Conservation (phyloP, 2,797 vertebrate species). For the Poliocrania exsul region DNA sequence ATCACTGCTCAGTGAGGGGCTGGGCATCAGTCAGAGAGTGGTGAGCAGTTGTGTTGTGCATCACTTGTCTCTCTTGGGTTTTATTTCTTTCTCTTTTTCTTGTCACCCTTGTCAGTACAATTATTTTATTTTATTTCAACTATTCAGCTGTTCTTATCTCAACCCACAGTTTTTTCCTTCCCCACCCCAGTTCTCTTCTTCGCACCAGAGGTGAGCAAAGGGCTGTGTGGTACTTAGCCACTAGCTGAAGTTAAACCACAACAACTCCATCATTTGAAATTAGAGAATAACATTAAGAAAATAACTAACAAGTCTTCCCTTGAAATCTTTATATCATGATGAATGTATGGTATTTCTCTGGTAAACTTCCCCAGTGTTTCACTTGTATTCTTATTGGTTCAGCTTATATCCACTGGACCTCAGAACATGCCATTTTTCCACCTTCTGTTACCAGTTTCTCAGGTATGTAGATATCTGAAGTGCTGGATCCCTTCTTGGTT, state of each 20-base stretch:
- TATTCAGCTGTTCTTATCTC: background rate
- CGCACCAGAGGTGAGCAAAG: background rate
- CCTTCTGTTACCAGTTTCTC: background rate
- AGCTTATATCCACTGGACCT: background rate
- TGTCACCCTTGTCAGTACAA: background rate
- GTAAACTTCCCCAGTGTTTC: background rate
- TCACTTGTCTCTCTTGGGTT: background rate
- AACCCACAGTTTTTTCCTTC: background rate
- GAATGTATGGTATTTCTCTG: background rate
- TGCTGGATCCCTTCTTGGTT: background rate
- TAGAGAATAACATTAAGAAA: background rate
- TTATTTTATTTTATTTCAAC: background rate
- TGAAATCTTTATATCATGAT: background rate
- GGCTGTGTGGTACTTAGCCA: accelerated
- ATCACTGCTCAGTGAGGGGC: background rate
- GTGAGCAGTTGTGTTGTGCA: accelerated
- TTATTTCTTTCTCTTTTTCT: background rate
- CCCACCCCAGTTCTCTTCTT: background rate
- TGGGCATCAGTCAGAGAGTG: background rate
- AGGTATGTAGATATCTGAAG: background rate
- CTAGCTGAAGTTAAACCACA: background rate
- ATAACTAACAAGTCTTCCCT: background rate
- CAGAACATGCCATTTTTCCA: background rate
- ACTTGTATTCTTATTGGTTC: background rate
- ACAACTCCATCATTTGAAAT: background rate